Conservation (phyloP, 2,113 vertebrate genomes). For the Muntiacus muntjak region DNA sequence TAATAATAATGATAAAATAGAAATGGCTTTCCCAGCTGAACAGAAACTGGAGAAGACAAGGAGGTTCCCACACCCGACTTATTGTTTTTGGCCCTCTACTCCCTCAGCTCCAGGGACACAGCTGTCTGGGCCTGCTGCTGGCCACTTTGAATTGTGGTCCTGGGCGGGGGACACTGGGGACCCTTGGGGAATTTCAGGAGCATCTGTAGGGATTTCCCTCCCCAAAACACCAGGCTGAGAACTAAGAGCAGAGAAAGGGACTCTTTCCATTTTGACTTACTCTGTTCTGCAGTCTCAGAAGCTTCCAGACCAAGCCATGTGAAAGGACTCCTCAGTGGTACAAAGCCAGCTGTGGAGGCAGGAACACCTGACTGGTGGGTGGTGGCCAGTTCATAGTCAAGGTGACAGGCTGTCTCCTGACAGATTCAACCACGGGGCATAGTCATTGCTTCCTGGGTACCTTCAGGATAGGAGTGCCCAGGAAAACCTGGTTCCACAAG, state of each 20-base stretch:
- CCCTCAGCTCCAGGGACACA: constrained; percentile 34
- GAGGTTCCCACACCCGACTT: constrained; percentile 65
- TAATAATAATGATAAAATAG: constrained; percentile 65
- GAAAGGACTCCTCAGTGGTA: background rate
- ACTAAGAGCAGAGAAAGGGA: background rate
- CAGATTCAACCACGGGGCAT: too few species aligned
- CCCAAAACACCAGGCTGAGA: background rate
- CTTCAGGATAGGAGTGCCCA: background rate
- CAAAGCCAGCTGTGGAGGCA: background rate
- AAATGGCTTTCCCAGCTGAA: constrained; percentile 69
- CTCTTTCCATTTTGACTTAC: background rate
- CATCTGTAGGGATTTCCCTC: constrained; percentile 28
- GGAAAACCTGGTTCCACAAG: background rate
- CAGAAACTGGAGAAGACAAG: constrained; percentile 62
- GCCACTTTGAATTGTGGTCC: constrained; percentile 30
- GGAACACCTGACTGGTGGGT: background rate
- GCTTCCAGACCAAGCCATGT: background rate
- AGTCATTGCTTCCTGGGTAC: background rate
- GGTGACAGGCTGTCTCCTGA: background rate
- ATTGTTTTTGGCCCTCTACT: constrained; percentile 62
- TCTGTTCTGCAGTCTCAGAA: background rate
- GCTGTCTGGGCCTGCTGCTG: constrained; percentile 46
- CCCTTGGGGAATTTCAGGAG: constrained; percentile 50
- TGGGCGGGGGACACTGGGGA: background rate
- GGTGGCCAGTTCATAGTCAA: too few species aligned